Conservation (phyloP, 2,797 vertebrate species). For the Schizopygopsis pylzovi region DNA sequence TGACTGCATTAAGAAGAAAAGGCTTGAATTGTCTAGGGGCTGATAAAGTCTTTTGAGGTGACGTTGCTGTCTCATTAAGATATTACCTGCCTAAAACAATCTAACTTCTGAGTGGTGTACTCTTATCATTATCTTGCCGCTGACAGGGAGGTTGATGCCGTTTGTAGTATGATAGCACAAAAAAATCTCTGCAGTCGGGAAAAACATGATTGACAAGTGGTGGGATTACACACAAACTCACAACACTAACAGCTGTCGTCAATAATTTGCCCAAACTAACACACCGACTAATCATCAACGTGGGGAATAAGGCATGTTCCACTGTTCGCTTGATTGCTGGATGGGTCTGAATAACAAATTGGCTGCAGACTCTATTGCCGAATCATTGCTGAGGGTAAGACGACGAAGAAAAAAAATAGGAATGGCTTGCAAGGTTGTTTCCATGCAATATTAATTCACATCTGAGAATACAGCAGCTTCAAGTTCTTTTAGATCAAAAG, state of each 20-base stretch:
- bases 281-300: constrained; percentile 45
- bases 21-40: constrained; percentile 3
- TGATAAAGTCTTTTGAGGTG: not conserved
- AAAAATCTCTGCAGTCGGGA: constrained; percentile 6
- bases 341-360: constrained; percentile 49
- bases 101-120: not conserved
- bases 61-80: constrained; percentile 14
- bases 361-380: constrained; percentile 36
- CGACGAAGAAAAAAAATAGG: constrained; percentile 39
- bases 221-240: constrained; percentile 32
- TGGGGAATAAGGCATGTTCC: constrained; percentile 33
- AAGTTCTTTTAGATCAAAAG: constrained; percentile 78
- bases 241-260: constrained; percentile 50
- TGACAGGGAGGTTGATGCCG: constrained; percentile 31
- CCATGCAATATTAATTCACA: constrained; percentile 79
- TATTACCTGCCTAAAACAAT: constrained; percentile 19
- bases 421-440: constrained; percentile 72
- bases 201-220: constrained; percentile 37
- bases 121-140: constrained; percentile 16
- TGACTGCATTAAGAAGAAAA: constrained; percentile 37
- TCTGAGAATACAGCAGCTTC: constrained; percentile 71
- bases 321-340: constrained; percentile 1
- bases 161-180: constrained; percentile 36
- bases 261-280: constrained; percentile 52
- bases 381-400: constrained; percentile 63